Conservation (phyloP, 2,113 vertebrate genomes). For the Indicator indicator region DNA sequence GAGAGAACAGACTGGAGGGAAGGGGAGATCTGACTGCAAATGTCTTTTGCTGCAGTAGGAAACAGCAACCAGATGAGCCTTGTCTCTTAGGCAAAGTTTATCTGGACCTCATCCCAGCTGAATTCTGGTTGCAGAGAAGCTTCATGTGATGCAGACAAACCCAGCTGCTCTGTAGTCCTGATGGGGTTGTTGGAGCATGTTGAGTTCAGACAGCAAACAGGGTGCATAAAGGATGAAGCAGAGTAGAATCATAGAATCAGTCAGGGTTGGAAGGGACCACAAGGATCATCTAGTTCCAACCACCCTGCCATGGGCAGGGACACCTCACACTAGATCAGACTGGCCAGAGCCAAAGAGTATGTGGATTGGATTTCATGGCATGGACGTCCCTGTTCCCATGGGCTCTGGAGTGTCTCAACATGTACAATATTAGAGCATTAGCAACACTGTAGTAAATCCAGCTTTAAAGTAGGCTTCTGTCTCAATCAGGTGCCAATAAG, state of each 20-base stretch:
- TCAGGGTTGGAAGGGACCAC: no score
- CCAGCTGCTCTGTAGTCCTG: neutral
- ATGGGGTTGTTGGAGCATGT: accelerated
- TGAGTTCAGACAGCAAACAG: neutral
- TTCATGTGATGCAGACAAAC: neutral
- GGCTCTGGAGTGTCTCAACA: neutral
- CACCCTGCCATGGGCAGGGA: no score
- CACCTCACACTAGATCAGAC: no score
- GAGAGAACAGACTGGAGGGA: neutral
- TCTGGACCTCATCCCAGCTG: neutral
- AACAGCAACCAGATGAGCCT: neutral
- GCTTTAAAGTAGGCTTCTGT: neutral
- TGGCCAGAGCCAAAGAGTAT: no score
- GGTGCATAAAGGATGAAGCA: neutral
- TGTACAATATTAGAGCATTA: accelerated
- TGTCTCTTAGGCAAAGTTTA: neutral
- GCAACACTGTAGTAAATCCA: neutral
- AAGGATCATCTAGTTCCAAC: no score
- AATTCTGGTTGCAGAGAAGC: neutral
- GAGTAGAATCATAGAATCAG: neutral
- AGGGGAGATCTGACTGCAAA: neutral
- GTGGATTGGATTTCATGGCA: neutral
- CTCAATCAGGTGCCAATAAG: neutral
- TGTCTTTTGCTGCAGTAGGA: neutral
- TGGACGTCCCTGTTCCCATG: neutral